Evolutionary conservation across 92 coral and sea anemone species (phyloP).

Genomic region (Meandrina meandrites): DNA sequence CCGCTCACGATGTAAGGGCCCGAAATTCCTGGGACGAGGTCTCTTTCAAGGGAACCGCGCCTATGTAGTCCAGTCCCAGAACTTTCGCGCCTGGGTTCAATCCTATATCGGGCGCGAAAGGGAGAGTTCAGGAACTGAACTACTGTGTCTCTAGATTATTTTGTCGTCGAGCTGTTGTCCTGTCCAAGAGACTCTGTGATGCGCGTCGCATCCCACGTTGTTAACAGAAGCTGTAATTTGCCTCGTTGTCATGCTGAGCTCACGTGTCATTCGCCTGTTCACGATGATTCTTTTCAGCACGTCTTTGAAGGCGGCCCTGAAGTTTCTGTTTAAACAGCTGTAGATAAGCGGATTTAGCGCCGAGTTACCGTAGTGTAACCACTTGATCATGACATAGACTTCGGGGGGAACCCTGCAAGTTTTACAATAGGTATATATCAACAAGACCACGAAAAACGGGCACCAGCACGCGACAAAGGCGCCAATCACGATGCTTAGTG

Average conservation of each 20-base stretch:
- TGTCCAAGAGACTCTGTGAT: not conserved
- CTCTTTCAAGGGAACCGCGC: not conserved
- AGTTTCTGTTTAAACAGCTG: constrained; percentile 73
- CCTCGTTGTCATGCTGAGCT: not conserved
- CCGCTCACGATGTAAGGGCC: too few species aligned
- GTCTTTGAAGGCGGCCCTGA: constrained; percentile 66
- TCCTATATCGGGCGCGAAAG: too few species aligned
- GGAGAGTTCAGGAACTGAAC: too few species aligned
- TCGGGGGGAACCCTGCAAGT: constrained; percentile 10
- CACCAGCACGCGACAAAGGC: constrained; percentile 74
- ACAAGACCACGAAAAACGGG: constrained; percentile 62
- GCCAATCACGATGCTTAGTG: constrained; percentile 81
- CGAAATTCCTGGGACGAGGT: too few species aligned
- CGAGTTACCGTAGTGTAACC: constrained; percentile 77
- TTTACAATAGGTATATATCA: constrained; percentile 38
- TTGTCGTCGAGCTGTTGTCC: not conserved
- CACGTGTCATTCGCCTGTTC: constrained; percentile 11
- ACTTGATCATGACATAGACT: constrained; percentile 41
- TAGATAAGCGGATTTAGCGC: constrained; percentile 81
- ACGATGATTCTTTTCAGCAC: constrained; percentile 14
- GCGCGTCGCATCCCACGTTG: not conserved
- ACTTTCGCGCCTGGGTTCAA: too few species aligned
- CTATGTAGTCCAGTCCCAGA: too few species aligned
- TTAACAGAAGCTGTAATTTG: not conserved
- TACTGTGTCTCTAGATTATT: not conserved